phyloP scores from a whole-genome alignment of 2,113 vertebrate species.

The Aptenodytes forsteri region DNA sequence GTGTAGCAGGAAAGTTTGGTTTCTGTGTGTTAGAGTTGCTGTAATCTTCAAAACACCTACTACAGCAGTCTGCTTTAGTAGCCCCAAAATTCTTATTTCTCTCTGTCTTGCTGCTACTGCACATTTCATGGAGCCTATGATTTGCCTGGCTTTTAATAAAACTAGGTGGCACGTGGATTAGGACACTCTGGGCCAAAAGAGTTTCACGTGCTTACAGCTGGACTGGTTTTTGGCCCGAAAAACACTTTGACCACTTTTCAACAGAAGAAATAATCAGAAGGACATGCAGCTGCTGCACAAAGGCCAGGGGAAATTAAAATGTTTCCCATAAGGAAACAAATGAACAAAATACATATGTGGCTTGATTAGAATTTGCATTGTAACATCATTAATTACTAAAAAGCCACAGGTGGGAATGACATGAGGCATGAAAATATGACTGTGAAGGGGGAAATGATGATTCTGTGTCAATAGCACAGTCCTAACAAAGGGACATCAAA shows the following conservation, averaged over 20 bases:
- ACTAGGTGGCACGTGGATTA: not conserved
- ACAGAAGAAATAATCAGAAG: conserved; percentile 51
- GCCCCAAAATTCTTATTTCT: not conserved
- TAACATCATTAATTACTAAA: conserved; percentile 62
- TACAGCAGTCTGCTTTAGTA: not conserved
- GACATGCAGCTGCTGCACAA: conserved; percentile 42
- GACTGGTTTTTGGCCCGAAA: not conserved
- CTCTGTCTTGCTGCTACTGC: not conserved
- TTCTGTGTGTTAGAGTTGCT: not conserved
- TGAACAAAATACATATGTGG: conserved; percentile 49
- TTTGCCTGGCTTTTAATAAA: not conserved
- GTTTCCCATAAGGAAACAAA: conserved; percentile 51
- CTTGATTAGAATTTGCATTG: conserved; percentile 55
- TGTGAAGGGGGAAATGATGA: conserved; percentile 7
- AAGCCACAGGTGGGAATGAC: conserved; percentile 59
- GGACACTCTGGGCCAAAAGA: not conserved
- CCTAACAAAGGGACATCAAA: not conserved
- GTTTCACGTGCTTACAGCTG: not conserved
- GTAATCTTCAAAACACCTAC: not conserved
- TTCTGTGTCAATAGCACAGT: conserved; percentile 8
- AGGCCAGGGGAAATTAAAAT: conserved; percentile 58
- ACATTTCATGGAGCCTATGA: not conserved
- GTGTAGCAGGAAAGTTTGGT: not conserved
- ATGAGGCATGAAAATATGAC: conserved; percentile 53
- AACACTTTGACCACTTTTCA: conserved; percentile 8